Percentiles rank a stretch among this genome's conserved stretches.
Evolutionary conservation across 2,797 vertebrate species (phyloP).

Genomic region (Hypotaenidia philippensis): DNA sequence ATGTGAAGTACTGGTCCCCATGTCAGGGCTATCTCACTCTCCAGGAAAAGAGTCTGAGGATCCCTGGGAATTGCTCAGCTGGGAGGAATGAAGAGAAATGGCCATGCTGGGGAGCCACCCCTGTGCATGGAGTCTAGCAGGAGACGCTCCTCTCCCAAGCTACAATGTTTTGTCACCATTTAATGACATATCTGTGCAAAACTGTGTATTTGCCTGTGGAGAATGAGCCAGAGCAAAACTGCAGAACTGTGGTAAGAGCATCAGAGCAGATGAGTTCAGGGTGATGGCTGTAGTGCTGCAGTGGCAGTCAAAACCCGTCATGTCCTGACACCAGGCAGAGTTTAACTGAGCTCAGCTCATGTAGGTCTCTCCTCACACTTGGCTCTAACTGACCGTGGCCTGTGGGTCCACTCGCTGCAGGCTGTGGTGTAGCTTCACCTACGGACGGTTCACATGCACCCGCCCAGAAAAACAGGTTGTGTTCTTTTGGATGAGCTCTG

Average conservation of each 20-base stretch:
- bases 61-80: accelerated
- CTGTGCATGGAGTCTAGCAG: accelerated
- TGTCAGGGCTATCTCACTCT: not conserved
- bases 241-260: not conserved
- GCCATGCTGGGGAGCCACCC: not conserved
- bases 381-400: not conserved
- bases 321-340: not conserved
- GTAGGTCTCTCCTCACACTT: not conserved
- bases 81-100: not conserved
- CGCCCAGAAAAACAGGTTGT: accelerated
- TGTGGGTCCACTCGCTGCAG: not conserved
- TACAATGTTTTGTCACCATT: not conserved
- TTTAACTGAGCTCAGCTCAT: not conserved
- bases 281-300: accelerated
- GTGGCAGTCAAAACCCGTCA: not conserved
- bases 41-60: not conserved
- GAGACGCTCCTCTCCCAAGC: not conserved
- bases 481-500: not conserved
- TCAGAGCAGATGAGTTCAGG: not conserved
- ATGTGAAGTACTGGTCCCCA: too few species aligned
- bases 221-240: not conserved
- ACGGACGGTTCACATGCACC: not conserved
- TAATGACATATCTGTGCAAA: not conserved
- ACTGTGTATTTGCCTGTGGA: not conserved
- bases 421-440: not conserved